A percentile compares a stretch with the other conserved stretches of the same genome.
Conservation (phyloP, 2,797 vertebrate species). For the Sus cebifrons region DNA sequence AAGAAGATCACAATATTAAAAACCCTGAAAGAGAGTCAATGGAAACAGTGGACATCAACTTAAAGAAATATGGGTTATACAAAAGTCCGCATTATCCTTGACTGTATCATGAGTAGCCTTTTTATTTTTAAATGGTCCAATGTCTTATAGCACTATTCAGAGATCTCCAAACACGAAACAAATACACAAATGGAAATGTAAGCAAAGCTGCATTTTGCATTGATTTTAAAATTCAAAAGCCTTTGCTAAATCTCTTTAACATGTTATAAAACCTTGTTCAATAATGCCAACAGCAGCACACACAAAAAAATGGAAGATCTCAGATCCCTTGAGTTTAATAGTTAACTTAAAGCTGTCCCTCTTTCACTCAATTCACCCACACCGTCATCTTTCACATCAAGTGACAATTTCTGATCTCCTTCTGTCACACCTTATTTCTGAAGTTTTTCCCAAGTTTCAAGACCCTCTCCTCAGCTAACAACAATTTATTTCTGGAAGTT, state of each 20-base stretch:
- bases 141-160: not conserved
- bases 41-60: not conserved
- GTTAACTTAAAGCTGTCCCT: not conserved
- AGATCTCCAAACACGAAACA: not conserved
- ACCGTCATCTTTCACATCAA: not conserved
- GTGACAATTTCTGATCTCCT: not conserved
- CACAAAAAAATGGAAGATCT: not conserved
- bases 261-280: not conserved
- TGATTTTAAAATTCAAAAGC: constrained; percentile 27
- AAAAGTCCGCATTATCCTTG: not conserved
- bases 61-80: not conserved
- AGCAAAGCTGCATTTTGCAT: not conserved
- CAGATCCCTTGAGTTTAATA: not conserved
- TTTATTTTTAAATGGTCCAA: not conserved
- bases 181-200: not conserved
- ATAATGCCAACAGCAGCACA: not conserved
- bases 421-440: not conserved
- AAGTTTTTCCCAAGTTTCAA: not conserved
- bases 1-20: not conserved
- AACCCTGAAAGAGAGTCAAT: not conserved
- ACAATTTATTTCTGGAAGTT: not conserved
- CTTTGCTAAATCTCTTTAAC: not conserved
- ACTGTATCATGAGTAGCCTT: not conserved
- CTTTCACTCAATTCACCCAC: not conserved
- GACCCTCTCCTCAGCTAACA: not conserved